Conservation (phyloP, 2,888 invertebrate genomes). For the Yponomeuta malinellus region DNA sequence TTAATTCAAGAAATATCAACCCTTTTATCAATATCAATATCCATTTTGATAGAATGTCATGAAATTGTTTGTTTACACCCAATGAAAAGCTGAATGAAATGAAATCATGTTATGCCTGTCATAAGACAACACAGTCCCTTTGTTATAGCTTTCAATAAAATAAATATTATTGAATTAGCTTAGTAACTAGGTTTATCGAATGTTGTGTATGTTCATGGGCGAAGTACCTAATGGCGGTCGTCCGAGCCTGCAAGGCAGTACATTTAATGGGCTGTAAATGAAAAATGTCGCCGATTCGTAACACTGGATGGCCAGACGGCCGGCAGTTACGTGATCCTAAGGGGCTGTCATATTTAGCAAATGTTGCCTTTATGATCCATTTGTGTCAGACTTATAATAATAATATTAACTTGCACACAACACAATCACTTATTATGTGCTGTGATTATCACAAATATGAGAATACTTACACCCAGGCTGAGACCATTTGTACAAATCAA, state of each 20-base stretch:
- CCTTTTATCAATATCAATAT: no score
- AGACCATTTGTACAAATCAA: no score
- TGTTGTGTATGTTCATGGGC: constrained; percentile 45
- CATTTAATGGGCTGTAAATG: constrained; percentile 59
- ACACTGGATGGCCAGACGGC: constrained; percentile 27
- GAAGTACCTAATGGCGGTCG: constrained; percentile 37
- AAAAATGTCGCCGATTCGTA: constrained; percentile 41
- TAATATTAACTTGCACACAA: not conserved
- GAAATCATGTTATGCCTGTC: not conserved
- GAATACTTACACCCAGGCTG: no score
- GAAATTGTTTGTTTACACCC: no score
- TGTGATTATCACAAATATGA: no score
- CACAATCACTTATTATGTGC: no score
- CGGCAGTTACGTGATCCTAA: constrained; percentile 25
- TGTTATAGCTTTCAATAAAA: constrained; percentile 1
- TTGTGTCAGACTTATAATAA: constrained; percentile 25
- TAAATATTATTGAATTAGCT: constrained; percentile 4
- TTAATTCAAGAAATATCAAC: no score
- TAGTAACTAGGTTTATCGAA: constrained; percentile 25
- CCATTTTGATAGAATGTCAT: no score
- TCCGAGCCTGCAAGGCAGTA: constrained; percentile 39
- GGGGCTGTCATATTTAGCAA: constrained; percentile 25
- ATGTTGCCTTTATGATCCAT: constrained; percentile 37
- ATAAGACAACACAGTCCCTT: not conserved
- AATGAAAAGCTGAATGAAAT: no score